Evolutionary conservation across 2,888 invertebrate genomes (phyloP).

Genomic region (Phoronis australis): DNA sequence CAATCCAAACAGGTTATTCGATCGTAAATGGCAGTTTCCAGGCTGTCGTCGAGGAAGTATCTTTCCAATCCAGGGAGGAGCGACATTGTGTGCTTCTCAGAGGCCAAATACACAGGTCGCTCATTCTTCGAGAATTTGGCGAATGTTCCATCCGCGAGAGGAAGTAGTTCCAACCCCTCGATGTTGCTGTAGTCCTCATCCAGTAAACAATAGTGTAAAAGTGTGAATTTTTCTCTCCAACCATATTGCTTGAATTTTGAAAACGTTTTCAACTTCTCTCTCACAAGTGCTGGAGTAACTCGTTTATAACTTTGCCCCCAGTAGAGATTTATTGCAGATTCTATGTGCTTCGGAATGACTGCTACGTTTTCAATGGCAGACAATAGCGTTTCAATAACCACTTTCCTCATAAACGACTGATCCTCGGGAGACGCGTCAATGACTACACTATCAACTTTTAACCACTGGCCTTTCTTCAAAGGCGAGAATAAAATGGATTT

Average conservation of each 20-base stretch:
- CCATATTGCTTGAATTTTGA: constrained; percentile 12
- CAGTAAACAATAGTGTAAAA: not conserved
- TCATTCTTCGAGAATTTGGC: not conserved
- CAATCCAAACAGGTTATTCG: too few relatives aligned
- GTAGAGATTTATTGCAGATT: not conserved
- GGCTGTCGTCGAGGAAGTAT: too few relatives aligned
- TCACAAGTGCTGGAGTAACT: not conserved
- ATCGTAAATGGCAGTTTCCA: too few relatives aligned
- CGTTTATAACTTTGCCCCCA: too few relatives aligned
- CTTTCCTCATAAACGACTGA: too few relatives aligned
- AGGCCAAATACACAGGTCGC: not conserved
- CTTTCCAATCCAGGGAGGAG: not conserved
- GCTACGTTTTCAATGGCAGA: constrained; percentile 5
- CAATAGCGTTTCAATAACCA: too few relatives aligned
- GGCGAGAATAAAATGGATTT: not conserved
- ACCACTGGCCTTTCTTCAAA: not conserved
- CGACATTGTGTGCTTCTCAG: not conserved
- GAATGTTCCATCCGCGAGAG: not conserved
- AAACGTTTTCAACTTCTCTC: not conserved
- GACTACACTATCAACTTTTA: not conserved
- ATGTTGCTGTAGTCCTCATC: not conserved
- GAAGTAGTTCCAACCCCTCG: not conserved
- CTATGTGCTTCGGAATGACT: constrained; percentile 10
- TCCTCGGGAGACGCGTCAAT: too few relatives aligned
- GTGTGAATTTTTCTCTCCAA: not conserved